Conservation (phyloP, 2,888 invertebrate genomes). For the Diplazon laetatorius region DNA sequence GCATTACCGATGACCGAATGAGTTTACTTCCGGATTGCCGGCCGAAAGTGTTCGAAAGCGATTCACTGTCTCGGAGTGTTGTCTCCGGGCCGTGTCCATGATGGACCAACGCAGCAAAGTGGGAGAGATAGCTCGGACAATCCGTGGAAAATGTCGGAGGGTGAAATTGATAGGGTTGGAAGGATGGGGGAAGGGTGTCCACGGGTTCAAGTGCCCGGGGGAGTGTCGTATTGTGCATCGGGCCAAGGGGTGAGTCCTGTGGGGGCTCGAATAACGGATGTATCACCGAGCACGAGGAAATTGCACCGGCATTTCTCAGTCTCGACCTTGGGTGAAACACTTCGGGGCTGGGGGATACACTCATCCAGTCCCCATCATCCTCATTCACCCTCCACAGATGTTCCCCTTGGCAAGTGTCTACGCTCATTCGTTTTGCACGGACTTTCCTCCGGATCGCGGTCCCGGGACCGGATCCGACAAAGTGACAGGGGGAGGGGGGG, state of each 20-base stretch:
- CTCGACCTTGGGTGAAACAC: slow-evolving; percentile 30
- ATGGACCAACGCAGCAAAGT: no score
- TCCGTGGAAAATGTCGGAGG: slow-evolving; percentile 6
- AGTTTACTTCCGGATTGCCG: no score
- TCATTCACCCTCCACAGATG: neutral
- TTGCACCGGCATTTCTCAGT: slow-evolving; percentile 72
- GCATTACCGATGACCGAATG: slow-evolving; percentile 24
- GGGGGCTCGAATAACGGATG: slow-evolving; percentile 72
- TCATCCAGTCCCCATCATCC: slow-evolving; percentile 23
- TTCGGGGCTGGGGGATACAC: slow-evolving; percentile 35
- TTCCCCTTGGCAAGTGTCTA: slow-evolving; percentile 20
- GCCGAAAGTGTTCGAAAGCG: no score
- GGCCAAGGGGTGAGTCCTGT: slow-evolving; percentile 57
- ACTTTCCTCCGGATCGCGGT: neutral
- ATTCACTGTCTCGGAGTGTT: neutral
- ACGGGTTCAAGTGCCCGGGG: neutral
- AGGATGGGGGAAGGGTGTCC: slow-evolving; percentile 37
- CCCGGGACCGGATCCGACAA: no score
- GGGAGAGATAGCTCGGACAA: slow-evolving; percentile 4
- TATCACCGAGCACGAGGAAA: slow-evolving; percentile 70
- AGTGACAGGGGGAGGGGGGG: no score
- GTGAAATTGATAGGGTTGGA: slow-evolving; percentile 53
- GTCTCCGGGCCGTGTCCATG: no score
- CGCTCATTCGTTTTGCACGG: neutral
- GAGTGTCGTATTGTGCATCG: slow-evolving; percentile 46